These are phyloP conservation scores for pig (Sus scrofa) DNA, from an alignment of 2,113 vertebrate genomes.

Conservation along the genomic window DNA sequence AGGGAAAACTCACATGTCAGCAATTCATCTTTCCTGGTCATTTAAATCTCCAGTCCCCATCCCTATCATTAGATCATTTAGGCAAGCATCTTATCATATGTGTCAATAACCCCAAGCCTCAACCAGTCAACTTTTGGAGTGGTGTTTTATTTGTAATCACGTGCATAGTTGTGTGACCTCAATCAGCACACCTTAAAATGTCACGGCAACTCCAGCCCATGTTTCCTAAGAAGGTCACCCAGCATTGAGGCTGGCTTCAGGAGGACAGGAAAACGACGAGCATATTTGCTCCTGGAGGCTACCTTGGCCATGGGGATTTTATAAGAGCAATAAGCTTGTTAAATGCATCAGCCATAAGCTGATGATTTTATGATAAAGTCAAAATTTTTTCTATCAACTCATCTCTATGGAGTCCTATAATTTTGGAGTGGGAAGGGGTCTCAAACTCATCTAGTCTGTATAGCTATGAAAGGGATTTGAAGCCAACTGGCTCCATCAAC, in stretches of 20 bases:
- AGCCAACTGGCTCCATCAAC: neutral
- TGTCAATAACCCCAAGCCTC: neutral
- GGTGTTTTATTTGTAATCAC: constrained; percentile 27
- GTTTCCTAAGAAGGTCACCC: neutral
- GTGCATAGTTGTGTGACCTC: neutral
- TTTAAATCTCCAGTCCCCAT: neutral
- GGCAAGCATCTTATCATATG: neutral
- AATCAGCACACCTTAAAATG: neutral
- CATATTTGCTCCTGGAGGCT: neutral
- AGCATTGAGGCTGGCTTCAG: neutral
- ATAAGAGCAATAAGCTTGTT: neutral
- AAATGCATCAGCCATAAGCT: neutral
- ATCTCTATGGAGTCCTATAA: neutral
- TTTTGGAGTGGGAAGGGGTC: neutral
- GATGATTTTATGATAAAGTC: constrained; percentile 32
- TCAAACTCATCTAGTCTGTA: neutral
- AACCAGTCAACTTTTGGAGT: neutral
- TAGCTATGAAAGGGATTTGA: neutral
- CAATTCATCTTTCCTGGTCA: neutral
- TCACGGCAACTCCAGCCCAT: neutral
- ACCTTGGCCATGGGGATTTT: neutral
- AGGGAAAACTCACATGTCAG: neutral
- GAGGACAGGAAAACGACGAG: neutral
- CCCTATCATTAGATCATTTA: neutral
- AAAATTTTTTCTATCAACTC: neutral